Base-by-base conservation (phyloP, 2,888 invertebrate species). In the Sinhomidia bicolor region DNA sequence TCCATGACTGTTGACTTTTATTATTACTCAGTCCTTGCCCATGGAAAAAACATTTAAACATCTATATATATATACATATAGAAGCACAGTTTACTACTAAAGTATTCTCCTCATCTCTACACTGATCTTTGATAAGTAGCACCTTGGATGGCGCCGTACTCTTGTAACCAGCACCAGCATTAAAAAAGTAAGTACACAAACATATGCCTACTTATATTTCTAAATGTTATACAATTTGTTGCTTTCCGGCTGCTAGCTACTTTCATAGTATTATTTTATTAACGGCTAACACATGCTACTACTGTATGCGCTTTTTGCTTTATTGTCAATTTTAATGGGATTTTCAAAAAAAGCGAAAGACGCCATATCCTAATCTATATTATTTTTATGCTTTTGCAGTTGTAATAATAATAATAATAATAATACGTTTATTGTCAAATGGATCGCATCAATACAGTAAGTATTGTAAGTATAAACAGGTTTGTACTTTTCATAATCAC, bases 151-250 rank as follows among this genome's bases (percentile, higher is more conserved):
- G 60, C 60, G 17, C 60, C 7, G 36, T 36, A n/a, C n/a, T n/a
- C 7, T 26, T 26, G 60, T 23, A 26, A 60, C 36, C 3, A 7
- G 65, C 12, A 60, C 36, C 3, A 7, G 65, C 12, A 41, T 17
- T 71, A 71, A 71, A 17, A 71, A 41, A 71, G 68, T 71, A 71
- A 71, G 68, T 71, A 41, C 20, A 17, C 36, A 36, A 5, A 7
- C n/a, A 47, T n/a, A 10, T 47, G 47, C n/a, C n/a, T n/a, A n/a
- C n/a, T n/a, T n/a, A n/a, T n/a, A n/a, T n/a, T n/a, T n/a, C n/a
- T n/a, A n/a, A n/a, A n/a, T n/a, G n/a, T n/a, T n/a, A n/a, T n/a
- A n/a, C n/a, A n/a, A n/a, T n/a, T n/a, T n/a, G n/a, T n/a, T n/a
- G n/a, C n/a, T n/a, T n/a, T n/a, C n/a, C n/a, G n/a, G n/a, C n/a